phyloP scores from a whole-genome alignment of 2,888 invertebrate genomes.

The Suillia variegata region DNA sequence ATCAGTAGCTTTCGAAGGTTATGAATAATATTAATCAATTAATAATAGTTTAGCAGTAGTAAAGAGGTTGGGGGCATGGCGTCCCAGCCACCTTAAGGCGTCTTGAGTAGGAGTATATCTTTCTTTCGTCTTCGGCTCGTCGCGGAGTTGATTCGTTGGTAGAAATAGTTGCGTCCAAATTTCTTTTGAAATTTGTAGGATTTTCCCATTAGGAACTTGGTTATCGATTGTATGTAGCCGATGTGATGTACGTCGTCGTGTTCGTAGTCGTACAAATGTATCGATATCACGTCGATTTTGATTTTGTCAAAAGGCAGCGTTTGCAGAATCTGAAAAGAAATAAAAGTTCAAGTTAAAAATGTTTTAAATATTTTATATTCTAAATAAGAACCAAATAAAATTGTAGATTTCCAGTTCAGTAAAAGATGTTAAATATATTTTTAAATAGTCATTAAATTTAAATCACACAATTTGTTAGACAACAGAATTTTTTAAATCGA shows the following conservation, averaged over 20 bases:
- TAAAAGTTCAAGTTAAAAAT: neutral
- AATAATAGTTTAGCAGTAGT: neutral
- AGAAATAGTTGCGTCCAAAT: slow-evolving; percentile 60
- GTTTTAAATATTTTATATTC: slow-evolving; percentile 1
- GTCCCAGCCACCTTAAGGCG: slow-evolving; percentile 34
- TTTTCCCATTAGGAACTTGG: slow-evolving; percentile 59
- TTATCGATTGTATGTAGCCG: slow-evolving; percentile 56
- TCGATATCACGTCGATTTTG: slow-evolving; percentile 59
- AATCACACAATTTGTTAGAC: too few species aligned
- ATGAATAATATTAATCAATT: neutral
- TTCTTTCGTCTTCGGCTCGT: slow-evolving; percentile 57
- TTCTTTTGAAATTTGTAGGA: slow-evolving; percentile 58
- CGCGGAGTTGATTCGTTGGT: slow-evolving; percentile 51
- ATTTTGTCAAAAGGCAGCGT: slow-evolving; percentile 60
- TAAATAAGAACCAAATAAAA: neutral
- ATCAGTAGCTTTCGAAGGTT: too few species aligned
- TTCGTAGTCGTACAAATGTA: slow-evolving; percentile 59
- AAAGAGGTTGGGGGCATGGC: too few species aligned
- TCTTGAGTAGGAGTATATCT: slow-evolving; percentile 51
- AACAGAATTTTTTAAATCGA: too few species aligned
- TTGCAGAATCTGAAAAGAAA: slow-evolving; percentile 54
- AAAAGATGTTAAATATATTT: neutral
- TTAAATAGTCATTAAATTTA: too few species aligned
- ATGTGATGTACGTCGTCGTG: slow-evolving; percentile 40
- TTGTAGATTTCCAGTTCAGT: too few species aligned